These are phyloP conservation scores for Malurus elegans DNA, from an alignment of 2,113 vertebrate species.

Conservation along the genomic window DNA sequence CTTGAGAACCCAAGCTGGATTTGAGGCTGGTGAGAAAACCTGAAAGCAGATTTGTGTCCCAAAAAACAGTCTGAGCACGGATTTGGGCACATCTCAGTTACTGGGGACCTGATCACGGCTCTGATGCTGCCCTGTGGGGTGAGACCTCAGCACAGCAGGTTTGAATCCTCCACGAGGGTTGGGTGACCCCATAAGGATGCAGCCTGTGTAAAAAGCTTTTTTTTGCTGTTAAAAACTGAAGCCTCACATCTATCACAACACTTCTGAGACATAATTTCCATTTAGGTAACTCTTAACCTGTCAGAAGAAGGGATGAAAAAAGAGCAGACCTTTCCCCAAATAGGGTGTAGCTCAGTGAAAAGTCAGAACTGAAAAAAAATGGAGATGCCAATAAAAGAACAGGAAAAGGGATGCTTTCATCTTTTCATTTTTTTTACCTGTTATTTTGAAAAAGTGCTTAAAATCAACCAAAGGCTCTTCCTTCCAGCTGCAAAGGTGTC, in stretches of 20 bases:
- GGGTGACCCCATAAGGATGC: background rate
- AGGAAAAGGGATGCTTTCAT: background rate
- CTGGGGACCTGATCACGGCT: fast-evolving
- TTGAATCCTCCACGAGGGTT: fast-evolving
- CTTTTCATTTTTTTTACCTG: background rate
- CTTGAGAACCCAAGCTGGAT: background rate
- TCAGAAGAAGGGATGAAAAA: background rate
- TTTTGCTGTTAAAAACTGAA: background rate
- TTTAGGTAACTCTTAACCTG: background rate
- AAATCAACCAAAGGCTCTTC: background rate
- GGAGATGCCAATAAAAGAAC: background rate
- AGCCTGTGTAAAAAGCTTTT: background rate
- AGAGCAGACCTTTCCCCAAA: background rate
- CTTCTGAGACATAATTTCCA: background rate
- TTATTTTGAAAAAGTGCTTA: background rate
- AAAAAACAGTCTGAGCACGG: background rate
- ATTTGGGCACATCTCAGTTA: background rate
- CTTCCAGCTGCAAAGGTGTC: background rate
- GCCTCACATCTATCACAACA: background rate
- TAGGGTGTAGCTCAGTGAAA: background rate
- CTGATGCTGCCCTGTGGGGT: background rate
- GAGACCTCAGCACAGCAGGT: no score
- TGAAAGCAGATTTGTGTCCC: background rate
- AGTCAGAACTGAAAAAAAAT: background rate
- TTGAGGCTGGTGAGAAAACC: background rate